Percentiles rank a stretch among this genome's conserved stretches.
Evolutionary conservation across 2,888 invertebrate genomes (phyloP).

Genomic region (Andrena chrysosceles): DNA sequence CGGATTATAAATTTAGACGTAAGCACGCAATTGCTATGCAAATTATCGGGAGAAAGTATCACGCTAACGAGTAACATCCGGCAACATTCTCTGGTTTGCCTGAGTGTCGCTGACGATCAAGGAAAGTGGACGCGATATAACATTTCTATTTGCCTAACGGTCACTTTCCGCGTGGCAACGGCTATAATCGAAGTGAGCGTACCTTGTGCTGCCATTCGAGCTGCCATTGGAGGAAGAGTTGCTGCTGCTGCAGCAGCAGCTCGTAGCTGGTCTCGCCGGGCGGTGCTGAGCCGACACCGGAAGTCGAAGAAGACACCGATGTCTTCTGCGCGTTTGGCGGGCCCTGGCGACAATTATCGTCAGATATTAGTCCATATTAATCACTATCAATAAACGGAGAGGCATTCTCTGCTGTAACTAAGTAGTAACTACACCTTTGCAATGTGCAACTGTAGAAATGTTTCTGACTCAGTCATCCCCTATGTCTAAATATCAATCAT

Average conservation of each 20-base stretch:
- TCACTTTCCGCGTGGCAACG: neutral
- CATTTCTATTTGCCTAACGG: slow-evolving; percentile 22
- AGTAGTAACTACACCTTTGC: no score
- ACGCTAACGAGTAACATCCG: slow-evolving; percentile 46
- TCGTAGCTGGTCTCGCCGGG: slow-evolving; percentile 94
- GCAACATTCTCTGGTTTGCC: slow-evolving; percentile 13
- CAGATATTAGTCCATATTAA: slow-evolving; percentile 64
- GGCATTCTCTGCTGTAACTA: slow-evolving; percentile 7
- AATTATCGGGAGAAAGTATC: slow-evolving; percentile 39
- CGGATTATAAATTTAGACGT: slow-evolving; percentile 43
- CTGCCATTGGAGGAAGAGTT: slow-evolving; percentile 95
- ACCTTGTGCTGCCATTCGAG: slow-evolving; percentile 92
- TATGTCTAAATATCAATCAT: no score
- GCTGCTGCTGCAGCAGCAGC: slow-evolving; percentile 96
- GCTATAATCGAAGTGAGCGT: slow-evolving; percentile 12
- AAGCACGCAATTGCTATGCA: slow-evolving; percentile 43
- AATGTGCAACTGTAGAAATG: no score
- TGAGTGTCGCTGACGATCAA: slow-evolving; percentile 20
- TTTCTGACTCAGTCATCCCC: no score
- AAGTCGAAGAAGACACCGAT: slow-evolving; percentile 86
- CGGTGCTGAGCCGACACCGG: slow-evolving; percentile 80
- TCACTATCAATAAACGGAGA: slow-evolving; percentile 16
- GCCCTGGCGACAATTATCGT: slow-evolving; percentile 86
- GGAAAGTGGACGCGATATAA: slow-evolving; percentile 19
- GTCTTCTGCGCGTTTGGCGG: slow-evolving; percentile 95